phyloP scores from a whole-genome alignment of 2,113 vertebrate genomes.

The Nesoenas mayeri region DNA sequence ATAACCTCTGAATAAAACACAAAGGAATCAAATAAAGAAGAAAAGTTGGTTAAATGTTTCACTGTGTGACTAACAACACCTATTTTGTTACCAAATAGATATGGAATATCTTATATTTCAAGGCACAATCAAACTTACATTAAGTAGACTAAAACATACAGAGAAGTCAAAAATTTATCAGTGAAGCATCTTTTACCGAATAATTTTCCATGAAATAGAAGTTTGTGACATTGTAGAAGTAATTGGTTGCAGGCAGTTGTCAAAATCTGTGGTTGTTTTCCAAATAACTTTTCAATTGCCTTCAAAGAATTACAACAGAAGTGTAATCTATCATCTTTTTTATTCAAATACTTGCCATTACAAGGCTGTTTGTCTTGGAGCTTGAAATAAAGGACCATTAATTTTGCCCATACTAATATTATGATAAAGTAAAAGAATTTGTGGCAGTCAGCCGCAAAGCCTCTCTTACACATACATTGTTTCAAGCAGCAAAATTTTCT shows the following conservation, averaged over 20 bases:
- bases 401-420: constrained; percentile 12
- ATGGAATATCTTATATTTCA: not conserved
- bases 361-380: constrained; percentile 14
- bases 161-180: not conserved
- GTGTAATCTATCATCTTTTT: not conserved
- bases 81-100: not conserved
- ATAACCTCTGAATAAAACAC: not conserved
- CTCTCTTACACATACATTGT: not conserved
- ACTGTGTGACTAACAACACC: no score
- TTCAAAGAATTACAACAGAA: constrained; percentile 10
- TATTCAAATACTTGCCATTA: constrained; percentile 5
- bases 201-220: not conserved
- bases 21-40: not conserved
- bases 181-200: not conserved
- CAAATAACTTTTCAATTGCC: not conserved
- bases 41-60: no score
- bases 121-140: not conserved
- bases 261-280: not conserved
- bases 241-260: not conserved
- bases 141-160: not conserved
- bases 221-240: not conserved
- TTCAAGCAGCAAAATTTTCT: not conserved
- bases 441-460: not conserved
- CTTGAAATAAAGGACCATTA: constrained; percentile 20
- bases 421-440: constrained; percentile 30